These are phyloP conservation scores for Orgyia antiqua DNA, from an alignment of 2,888 invertebrate genomes.

Conservation along the genomic window DNA sequence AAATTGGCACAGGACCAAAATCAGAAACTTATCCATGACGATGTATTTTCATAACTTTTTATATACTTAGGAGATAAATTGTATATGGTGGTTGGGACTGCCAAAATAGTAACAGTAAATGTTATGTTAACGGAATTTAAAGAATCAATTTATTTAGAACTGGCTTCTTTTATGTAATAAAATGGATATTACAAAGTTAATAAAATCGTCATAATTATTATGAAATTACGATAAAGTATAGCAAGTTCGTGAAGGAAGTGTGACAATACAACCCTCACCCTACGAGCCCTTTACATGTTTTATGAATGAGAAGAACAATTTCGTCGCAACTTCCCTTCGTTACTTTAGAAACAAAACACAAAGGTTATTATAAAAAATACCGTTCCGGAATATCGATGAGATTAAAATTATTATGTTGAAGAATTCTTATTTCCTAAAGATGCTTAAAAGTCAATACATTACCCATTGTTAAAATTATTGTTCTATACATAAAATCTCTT, in stretches of 20 bases:
- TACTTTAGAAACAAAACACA: slow-evolving; percentile 39
- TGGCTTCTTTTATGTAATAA: not conserved
- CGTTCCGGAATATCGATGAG: slow-evolving; percentile 35
- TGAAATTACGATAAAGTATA: slow-evolving; percentile 13
- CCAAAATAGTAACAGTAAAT: too few relatives aligned
- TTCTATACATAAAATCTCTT: too few relatives aligned
- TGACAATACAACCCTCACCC: slow-evolving; percentile 39
- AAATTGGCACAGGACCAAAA: slow-evolving; percentile 64
- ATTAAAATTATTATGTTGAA: too few relatives aligned
- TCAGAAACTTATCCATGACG: slow-evolving; percentile 25
- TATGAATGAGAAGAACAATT: slow-evolving; percentile 57
- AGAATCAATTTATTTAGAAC: not conserved
- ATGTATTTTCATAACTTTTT: slow-evolving; percentile 15
- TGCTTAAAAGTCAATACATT: too few relatives aligned
- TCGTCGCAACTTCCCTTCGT: slow-evolving; percentile 42
- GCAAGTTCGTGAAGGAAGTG: slow-evolving; percentile 28
- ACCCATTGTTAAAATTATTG: too few relatives aligned
- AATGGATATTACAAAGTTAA: not conserved
- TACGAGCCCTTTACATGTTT: slow-evolving; percentile 49
- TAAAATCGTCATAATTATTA: slow-evolving; percentile 6
- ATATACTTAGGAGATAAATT: slow-evolving; percentile 6
- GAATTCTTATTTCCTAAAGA: too few relatives aligned
- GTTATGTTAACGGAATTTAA: slow-evolving; percentile 8
- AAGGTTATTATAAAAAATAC: slow-evolving; percentile 38
- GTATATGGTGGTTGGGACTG: too few relatives aligned